Evolutionary conservation across 2,113 vertebrate genomes (phyloP), one percentile per base, ranked within the genome.

Genomic region (Glaucidium brasilianum): DNA sequence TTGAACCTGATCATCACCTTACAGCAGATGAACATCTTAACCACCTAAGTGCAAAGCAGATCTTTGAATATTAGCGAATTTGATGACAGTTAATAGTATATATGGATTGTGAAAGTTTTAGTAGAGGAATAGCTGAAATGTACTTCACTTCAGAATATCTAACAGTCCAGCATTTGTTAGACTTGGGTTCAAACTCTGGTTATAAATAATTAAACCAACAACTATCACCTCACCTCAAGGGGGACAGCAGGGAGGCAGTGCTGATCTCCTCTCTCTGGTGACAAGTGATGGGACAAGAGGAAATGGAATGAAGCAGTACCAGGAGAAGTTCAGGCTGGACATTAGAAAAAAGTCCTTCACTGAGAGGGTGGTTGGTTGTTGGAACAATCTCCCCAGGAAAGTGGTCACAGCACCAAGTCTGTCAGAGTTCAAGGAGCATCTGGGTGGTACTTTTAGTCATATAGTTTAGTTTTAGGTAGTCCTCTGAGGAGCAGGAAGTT

Each of bases 251-350:
- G 34, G 17, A 4, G 32, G 13, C 52, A 10, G 8, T 68, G 35
- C 26, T 52, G 37, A 37, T 53, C 21, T 47, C 10, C 32, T 56
- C 23, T 68, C 16, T 60, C 47, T 37, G 27, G 17, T 69, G 26
- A 53, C 17, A 15, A 34, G 17, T 0, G 3, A 15, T 3, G 43
- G 11, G 27, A 22, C 11, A 53, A 2, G 1, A 47, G 18, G 19
- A 39, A 71, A n/a, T 34, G 9, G 29, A 88, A 62, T 55, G 11
- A 63, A 55, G 32, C 20, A 53, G 47, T 0, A 5, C 6, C 47
- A 62, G 34, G 18, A 9, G 8, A 53, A 45, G 15, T 71, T 62
- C 62, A 76, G 23, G 2, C 3, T 50, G 13, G 30, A 39, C 7
- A 13, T 39, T 5, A 63, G 19, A 66, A 56, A 47, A 37, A 62